phyloP scores from a whole-genome alignment of 64 coral and sea anemone species.

The Anthopleura sola region DNA sequence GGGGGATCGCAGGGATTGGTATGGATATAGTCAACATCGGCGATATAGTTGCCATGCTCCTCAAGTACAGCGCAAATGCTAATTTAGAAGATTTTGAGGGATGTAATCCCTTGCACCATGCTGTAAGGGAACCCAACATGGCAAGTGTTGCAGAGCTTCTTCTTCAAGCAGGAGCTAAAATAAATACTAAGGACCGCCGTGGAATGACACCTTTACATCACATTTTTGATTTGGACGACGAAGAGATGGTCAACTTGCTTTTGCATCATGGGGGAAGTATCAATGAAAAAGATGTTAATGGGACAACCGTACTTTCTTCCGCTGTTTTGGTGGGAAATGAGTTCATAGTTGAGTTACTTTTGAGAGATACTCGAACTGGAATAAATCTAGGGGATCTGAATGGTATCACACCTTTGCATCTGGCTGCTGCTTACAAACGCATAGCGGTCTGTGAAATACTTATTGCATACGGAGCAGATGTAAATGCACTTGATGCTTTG shows the following conservation, averaged over 20 bases:
- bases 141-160: conserved; percentile 6
- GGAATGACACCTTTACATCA: conserved; percentile 36
- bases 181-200: conserved; percentile 11
- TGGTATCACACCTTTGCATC: conserved; percentile 16
- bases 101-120: conserved; percentile 39
- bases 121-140: conserved; percentile 15
- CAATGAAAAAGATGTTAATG: conserved; percentile 29
- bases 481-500: conserved; percentile 5
- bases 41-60: neutral
- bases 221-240: conserved; percentile 13
- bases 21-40: neutral
- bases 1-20: conserved; percentile 23
- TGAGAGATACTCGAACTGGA: neutral
- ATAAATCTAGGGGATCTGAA: conserved; percentile 33
- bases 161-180: neutral
- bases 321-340: conserved; percentile 32
- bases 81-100: conserved; percentile 33
- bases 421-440: conserved; percentile 27
- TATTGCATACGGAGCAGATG: conserved; percentile 14
- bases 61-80: conserved; percentile 27
- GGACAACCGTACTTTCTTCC: neutral
- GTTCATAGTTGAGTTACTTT: conserved; percentile 8
- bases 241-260: conserved; percentile 10
- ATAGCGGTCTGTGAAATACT: conserved; percentile 11
- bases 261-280: neutral